A percentile compares a stretch with the other conserved stretches of the same genome.
These are phyloP conservation scores for Centrocercus urophasianus DNA, from an alignment of 2,113 vertebrate species.

Conservation along the genomic window DNA sequence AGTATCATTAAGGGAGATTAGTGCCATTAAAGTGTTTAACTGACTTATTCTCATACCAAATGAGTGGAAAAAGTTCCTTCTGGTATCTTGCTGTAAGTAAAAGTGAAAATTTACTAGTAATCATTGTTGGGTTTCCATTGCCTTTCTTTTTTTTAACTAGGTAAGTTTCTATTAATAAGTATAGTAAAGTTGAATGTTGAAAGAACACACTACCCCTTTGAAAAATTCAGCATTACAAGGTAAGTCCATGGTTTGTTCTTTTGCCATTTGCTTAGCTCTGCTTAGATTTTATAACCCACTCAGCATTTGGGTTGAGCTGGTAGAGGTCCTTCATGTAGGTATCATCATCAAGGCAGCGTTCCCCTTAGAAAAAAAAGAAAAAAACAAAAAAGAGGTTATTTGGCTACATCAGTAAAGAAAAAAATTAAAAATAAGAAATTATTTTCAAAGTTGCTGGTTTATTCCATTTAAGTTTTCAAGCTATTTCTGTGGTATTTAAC, in stretches of 20 bases:
- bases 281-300: constrained; percentile 92
- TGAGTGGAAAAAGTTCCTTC: not conserved
- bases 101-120: not conserved
- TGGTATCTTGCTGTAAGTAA: not conserved
- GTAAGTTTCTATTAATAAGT: not conserved
- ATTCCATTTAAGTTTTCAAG: not conserved
- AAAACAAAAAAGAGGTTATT: not conserved
- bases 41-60: constrained; percentile 15
- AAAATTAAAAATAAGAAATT: not conserved
- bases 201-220: constrained; percentile 19
- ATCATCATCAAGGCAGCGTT: constrained; percentile 90
- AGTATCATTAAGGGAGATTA: constrained; percentile 53
- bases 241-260: constrained; percentile 12
- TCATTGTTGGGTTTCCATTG: not conserved
- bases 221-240: not conserved
- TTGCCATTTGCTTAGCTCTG: constrained; percentile 29
- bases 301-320: constrained; percentile 92
- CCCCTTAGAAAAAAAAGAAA: constrained; percentile 78
- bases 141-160: not conserved
- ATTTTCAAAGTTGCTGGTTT: not conserved
- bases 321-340: constrained; percentile 94
- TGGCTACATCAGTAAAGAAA: not conserved
- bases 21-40: constrained; percentile 49
- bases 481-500: not conserved
- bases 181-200: not conserved